Evolutionary conservation across 2,888 invertebrate genomes (phyloP).

Genomic region (Phania funesta): DNA sequence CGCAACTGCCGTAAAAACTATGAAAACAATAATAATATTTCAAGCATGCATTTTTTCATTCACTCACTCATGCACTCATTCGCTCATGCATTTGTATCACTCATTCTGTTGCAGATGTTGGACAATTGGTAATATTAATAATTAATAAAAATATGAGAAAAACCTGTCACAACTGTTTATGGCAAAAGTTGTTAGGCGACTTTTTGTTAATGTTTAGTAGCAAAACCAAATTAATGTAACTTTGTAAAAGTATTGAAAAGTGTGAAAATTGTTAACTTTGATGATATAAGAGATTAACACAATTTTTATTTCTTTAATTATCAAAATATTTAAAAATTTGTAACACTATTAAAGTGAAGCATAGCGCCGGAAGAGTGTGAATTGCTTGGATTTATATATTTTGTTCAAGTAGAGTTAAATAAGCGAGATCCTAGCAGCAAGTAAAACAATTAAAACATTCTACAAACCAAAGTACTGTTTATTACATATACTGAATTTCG

Average conservation of each 20-base stretch:
- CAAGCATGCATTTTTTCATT: not conserved
- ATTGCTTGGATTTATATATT: not conserved
- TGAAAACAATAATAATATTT: too few relatives aligned
- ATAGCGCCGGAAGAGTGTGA: not conserved
- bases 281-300: conserved; percentile 53
- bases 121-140: conserved; percentile 1
- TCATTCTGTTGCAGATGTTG: not conserved
- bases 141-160: not conserved
- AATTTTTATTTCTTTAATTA: conserved; percentile 10
- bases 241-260: conserved; percentile 11
- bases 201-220: not conserved
- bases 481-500: too few relatives aligned
- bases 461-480: too few relatives aligned
- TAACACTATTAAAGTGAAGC: not conserved
- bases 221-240: not conserved
- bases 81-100: not conserved
- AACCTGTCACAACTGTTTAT: conserved; percentile 7
- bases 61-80: not conserved
- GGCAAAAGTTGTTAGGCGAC: conserved; percentile 21
- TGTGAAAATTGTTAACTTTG: conserved; percentile 37
- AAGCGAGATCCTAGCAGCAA: too few relatives aligned
- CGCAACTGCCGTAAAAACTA: conserved; percentile 6
- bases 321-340: not conserved
- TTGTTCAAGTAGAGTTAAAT: too few relatives aligned
- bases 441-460: too few relatives aligned